Conservation (phyloP, 2,888 invertebrate genomes). For the Diplolepis rosae region DNA sequence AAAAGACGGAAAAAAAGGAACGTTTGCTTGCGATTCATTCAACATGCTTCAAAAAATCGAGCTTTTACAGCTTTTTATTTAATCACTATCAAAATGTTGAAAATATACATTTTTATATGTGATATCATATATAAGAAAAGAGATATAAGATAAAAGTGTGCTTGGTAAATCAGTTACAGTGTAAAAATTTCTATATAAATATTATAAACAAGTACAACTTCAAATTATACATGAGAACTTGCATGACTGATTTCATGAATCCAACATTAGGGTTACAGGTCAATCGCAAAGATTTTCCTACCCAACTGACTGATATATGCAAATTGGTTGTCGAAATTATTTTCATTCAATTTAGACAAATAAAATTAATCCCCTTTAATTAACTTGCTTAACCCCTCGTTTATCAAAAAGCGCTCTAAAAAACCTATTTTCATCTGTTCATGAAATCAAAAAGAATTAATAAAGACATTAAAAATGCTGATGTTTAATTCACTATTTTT, state of each 20-base stretch:
- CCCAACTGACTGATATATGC: conserved; percentile 11
- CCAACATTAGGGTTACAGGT: conserved; percentile 1
- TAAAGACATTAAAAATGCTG: not conserved
- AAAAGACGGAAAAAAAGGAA: too few relatives aligned
- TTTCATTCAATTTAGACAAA: not conserved
- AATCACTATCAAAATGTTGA: too few relatives aligned
- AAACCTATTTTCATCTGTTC: not conserved
- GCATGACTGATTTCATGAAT: not conserved
- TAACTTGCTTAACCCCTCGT: not conserved
- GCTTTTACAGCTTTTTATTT: too few relatives aligned
- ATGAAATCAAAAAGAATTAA: not conserved
- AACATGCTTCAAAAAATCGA: too few relatives aligned
- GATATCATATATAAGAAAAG: too few relatives aligned
- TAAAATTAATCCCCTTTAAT: conserved; percentile 20
- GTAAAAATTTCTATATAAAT: too few relatives aligned
- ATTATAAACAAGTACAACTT: not conserved
- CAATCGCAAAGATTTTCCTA: conserved; percentile 15
- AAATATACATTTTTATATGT: too few relatives aligned
- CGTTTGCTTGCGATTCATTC: too few relatives aligned
- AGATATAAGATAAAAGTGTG: too few relatives aligned
- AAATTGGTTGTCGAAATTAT: not conserved
- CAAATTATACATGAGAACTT: not conserved
- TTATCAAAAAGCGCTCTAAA: not conserved
- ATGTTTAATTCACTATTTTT: not conserved
- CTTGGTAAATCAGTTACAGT: too few relatives aligned